Evolutionary conservation across 2,797 vertebrate genomes (phyloP).

Genomic region (Oreonectes daqikongensis): DNA sequence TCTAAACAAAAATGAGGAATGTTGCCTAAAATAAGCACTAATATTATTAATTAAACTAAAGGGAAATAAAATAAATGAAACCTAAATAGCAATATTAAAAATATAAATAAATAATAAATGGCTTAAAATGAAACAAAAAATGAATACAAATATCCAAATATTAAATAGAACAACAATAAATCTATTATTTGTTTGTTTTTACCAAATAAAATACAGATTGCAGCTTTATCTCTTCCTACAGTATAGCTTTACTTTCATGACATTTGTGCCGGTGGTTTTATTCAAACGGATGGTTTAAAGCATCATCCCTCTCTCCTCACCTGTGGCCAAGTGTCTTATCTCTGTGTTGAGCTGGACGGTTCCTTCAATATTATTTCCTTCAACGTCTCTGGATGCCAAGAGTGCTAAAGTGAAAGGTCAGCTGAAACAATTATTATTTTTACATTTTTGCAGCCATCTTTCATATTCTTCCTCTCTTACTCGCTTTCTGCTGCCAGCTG

Average conservation of each 20-base stretch:
- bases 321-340: not conserved
- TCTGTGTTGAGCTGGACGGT: constrained; percentile 2
- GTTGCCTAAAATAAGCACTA: too few relatives aligned
- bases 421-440: constrained; percentile 42
- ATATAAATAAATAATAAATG: too few relatives aligned
- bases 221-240: too few relatives aligned
- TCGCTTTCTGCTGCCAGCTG: constrained; percentile 37
- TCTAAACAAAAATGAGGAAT: too few relatives aligned
- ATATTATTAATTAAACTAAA: too few relatives aligned
- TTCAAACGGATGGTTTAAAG: not conserved
- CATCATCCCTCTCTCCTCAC: not conserved
- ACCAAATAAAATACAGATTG: too few relatives aligned
- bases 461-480: constrained; percentile 29
- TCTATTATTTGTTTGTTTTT: too few relatives aligned
- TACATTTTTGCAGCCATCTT: constrained; percentile 25
- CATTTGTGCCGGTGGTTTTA: not conserved
- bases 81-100: too few relatives aligned
- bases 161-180: too few relatives aligned
- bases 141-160: too few relatives aligned
- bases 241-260: not conserved
- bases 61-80: too few relatives aligned
- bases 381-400: constrained; percentile 81
- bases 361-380: constrained; percentile 35
- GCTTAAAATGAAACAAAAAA: too few relatives aligned
- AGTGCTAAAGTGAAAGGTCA: constrained; percentile 66